Evolutionary conservation across 2,888 invertebrate genomes (phyloP).

Genomic region (Philaethria dido): DNA sequence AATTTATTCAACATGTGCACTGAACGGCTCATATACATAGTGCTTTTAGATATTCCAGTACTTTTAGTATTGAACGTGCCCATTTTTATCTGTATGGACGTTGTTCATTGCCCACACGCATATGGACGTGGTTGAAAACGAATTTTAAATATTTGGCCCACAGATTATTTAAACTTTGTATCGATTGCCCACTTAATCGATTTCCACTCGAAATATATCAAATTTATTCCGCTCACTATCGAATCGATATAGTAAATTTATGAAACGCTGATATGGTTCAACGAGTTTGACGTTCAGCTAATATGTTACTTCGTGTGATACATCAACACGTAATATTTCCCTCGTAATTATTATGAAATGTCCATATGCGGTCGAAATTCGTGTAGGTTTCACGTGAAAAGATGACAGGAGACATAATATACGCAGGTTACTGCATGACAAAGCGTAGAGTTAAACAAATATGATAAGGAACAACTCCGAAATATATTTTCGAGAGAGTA

Average conservation of each 20-base stretch:
- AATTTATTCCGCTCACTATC: slow-evolving; percentile 4
- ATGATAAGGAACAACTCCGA: slow-evolving; percentile 67
- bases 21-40: no score
- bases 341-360: not conserved
- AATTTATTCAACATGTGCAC: no score
- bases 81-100: slow-evolving; percentile 4
- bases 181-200: slow-evolving; percentile 8
- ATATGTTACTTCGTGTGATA: not conserved
- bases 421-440: slow-evolving; percentile 38
- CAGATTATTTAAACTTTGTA: not conserved
- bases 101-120: slow-evolving; percentile 28
- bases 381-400: slow-evolving; percentile 32
- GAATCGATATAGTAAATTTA: slow-evolving; percentile 2
- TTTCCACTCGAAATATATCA: not conserved
- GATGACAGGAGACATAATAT: slow-evolving; percentile 38
- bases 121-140: slow-evolving; percentile 31
- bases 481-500: slow-evolving; percentile 81
- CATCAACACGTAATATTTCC: slow-evolving; percentile 6
- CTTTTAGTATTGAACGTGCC: not conserved
- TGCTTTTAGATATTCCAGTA: not conserved
- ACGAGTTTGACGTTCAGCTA: not conserved
- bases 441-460: slow-evolving; percentile 49
- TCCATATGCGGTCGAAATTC: slow-evolving; percentile 40
- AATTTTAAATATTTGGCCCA: not conserved
- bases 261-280: not conserved